Conservation (phyloP, 2,797 vertebrate genomes). For the Adrianichthys oophorus region DNA sequence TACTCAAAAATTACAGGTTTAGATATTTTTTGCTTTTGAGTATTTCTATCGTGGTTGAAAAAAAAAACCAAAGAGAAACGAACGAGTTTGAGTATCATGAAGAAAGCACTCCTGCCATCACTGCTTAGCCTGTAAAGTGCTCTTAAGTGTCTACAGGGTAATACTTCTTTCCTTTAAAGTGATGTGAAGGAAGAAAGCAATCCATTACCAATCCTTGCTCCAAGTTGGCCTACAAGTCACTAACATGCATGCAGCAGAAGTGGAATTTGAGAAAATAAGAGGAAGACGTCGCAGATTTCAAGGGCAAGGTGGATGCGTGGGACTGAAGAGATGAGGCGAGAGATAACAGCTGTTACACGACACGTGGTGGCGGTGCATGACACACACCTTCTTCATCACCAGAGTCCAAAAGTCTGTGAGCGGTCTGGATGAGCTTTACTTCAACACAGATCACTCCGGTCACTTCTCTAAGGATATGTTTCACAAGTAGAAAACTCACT, state of each 20-base stretch:
- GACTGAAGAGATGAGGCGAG: neutral
- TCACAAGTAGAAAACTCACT: slow-evolving; percentile 12
- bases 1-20: slow-evolving; percentile 66
- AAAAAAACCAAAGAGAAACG: slow-evolving; percentile 66
- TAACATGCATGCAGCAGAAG: slow-evolving; percentile 22
- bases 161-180: slow-evolving; percentile 34
- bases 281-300: slow-evolving; percentile 27
- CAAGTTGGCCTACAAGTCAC: slow-evolving; percentile 3
- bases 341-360: slow-evolving; percentile 6
- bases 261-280: slow-evolving; percentile 14
- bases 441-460: slow-evolving; percentile 18
- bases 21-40: slow-evolving; percentile 61
- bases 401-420: slow-evolving; percentile 36
- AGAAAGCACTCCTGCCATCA: slow-evolving; percentile 60
- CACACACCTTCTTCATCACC: slow-evolving; percentile 27
- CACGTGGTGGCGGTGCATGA: slow-evolving; percentile 23
- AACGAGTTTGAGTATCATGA: slow-evolving; percentile 50
- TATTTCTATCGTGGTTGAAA: slow-evolving; percentile 62
- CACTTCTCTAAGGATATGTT: neutral
- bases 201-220: slow-evolving; percentile 19
- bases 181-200: slow-evolving; percentile 30
- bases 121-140: slow-evolving; percentile 75
- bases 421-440: slow-evolving; percentile 4
- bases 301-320: slow-evolving; percentile 9
- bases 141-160: slow-evolving; percentile 53